phyloP scores from a whole-genome alignment of 35 echinoderm and acorn worm species.

The Antedon bifida region DNA sequence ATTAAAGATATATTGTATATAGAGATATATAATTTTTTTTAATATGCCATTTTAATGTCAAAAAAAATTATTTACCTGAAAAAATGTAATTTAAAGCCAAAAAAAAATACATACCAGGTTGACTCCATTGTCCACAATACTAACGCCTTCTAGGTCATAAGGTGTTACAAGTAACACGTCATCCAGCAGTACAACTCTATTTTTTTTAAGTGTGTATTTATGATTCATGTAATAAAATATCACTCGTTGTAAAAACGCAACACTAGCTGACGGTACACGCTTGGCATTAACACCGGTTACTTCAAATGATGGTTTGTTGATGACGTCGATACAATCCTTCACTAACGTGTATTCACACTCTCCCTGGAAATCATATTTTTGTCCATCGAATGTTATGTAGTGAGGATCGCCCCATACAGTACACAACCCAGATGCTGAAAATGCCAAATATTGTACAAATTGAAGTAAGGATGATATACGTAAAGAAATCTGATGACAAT shows the following conservation, averaged over 20 bases:
- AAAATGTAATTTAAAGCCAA: too few species aligned
- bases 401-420: conserved; percentile 42
- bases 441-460: background rate
- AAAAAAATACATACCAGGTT: background rate
- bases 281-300: conserved; percentile 23
- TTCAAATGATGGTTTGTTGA: conserved; percentile 16
- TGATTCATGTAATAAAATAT: background rate
- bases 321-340: conserved; percentile 8
- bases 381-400: conserved; percentile 30
- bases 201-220: background rate
- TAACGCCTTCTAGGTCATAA: background rate
- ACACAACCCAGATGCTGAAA: background rate
- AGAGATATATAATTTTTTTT: too few species aligned
- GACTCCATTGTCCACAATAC: background rate
- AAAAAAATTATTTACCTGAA: too few species aligned
- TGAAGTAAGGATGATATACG: too few species aligned
- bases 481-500: too few species aligned
- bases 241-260: conserved; percentile 14
- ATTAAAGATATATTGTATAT: too few species aligned
- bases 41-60: too few species aligned
- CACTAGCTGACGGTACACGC: background rate
- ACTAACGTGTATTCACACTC: conserved; percentile 18
- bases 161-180: background rate
- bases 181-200: background rate
- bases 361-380: conserved; percentile 28